Evolutionary conservation across 1,140 invertebrate species (phyloP).

Genomic region (Bombus cullumanus): DNA sequence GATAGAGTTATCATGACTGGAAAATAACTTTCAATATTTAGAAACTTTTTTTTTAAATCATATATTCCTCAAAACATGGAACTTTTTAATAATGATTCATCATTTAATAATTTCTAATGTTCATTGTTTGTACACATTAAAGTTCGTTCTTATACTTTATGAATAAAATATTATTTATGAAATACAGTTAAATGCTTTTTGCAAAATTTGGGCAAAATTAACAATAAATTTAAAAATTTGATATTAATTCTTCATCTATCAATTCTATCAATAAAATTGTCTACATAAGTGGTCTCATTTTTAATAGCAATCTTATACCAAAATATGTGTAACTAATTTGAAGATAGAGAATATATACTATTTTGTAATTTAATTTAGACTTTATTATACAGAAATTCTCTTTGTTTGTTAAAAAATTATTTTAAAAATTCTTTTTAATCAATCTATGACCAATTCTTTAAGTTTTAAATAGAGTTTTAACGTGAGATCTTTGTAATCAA

Average conservation of each 20-base stretch:
- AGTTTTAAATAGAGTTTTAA: neutral
- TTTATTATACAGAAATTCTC: neutral
- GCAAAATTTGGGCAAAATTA: constrained; percentile 45
- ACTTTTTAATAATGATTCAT: neutral
- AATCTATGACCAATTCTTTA: constrained; percentile 1
- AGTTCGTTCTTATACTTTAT: neutral
- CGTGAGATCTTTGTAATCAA: constrained; percentile 12
- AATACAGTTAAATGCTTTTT: constrained; percentile 2
- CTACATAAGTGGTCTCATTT: constrained; percentile 37
- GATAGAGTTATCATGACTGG: constrained; percentile 6
- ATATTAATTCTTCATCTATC: neutral
- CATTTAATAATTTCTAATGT: neutral
- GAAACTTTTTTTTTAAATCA: neutral
- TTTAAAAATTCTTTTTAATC: neutral
- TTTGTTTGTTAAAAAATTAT: constrained; percentile 7
- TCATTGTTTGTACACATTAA: neutral
- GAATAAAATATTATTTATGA: neutral
- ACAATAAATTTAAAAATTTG: constrained; percentile 9
- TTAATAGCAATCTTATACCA: constrained; percentile 5
- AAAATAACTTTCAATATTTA: constrained; percentile 19
- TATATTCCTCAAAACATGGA: neutral
- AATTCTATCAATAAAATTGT: neutral
- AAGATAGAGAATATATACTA: neutral
- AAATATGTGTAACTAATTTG: neutral
- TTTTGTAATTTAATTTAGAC: neutral